These are phyloP conservation scores for Lepidurus apus DNA, from an alignment of 1,140 invertebrate species.

Conservation along the genomic window DNA sequence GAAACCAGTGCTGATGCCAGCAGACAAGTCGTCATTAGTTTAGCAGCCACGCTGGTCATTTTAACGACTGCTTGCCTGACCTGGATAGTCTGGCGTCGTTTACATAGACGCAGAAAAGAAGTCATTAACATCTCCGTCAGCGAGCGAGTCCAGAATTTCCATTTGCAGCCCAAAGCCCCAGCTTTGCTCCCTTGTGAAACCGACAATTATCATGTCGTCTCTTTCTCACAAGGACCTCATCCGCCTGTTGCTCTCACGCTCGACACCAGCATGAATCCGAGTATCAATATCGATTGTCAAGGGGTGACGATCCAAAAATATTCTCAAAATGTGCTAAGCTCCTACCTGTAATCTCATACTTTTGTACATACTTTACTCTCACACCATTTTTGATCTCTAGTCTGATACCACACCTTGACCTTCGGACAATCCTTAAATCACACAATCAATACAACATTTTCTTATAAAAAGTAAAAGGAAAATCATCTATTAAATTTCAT, in stretches of 20 bases:
- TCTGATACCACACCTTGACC: neutral
- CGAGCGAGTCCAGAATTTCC: constrained; percentile 2
- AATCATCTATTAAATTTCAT: neutral
- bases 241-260: neutral
- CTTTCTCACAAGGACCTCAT: constrained; percentile 5
- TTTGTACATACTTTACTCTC: neutral
- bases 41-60: neutral
- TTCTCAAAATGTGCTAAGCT: neutral
- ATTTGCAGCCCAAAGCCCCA: neutral
- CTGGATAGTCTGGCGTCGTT: neutral
- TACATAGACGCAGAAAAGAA: neutral
- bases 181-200: neutral
- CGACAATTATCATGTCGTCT: neutral
- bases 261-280: neutral
- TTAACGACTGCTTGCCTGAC: neutral
- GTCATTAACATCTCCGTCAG: neutral
- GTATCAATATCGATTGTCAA: neutral
- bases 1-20: neutral
- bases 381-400: neutral
- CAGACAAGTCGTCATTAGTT: neutral
- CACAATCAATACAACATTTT: neutral
- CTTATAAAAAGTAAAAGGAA: neutral
- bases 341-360: neutral
- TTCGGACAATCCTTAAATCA: neutral
- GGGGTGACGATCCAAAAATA: neutral